Conservation (phyloP, 1,140 invertebrate species). For the Tetramorium parvispinum region DNA sequence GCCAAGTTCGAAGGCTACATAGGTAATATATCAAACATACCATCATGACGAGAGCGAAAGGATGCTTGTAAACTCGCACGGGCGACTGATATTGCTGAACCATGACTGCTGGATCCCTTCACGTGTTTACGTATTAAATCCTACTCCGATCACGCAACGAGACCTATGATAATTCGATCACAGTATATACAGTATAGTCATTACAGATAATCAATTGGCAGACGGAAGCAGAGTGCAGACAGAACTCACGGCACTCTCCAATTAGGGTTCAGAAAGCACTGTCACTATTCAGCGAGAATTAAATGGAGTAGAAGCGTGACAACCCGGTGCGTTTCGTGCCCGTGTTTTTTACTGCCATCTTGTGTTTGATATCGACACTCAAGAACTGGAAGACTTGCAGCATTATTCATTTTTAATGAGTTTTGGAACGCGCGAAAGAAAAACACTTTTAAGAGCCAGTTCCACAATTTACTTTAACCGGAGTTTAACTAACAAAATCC, state of each 20-base stretch:
- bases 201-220: slow-evolving; percentile 43
- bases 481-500: too few species aligned
- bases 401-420: too few species aligned
- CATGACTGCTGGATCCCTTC: slow-evolving; percentile 87
- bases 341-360: not conserved
- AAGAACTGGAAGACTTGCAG: too few species aligned
- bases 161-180: slow-evolving; percentile 30
- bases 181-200: slow-evolving; percentile 11
- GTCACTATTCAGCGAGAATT: slow-evolving; percentile 8
- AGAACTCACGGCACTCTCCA: slow-evolving; percentile 2
- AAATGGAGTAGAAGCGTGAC: not conserved
- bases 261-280: slow-evolving; percentile 12
- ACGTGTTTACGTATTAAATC: not conserved
- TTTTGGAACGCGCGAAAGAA: too few species aligned
- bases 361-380: not conserved
- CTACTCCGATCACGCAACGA: not conserved
- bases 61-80: slow-evolving; percentile 97
- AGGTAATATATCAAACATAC: slow-evolving; percentile 88
- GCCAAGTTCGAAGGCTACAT: slow-evolving; percentile 17
- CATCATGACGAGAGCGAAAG: slow-evolving; percentile 98
- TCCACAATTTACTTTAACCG: too few species aligned
- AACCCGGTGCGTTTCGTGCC: not conserved
- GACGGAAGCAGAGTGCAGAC: slow-evolving; percentile 27
- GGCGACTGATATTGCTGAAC: slow-evolving; percentile 98
- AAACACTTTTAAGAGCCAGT: too few species aligned